A percentile compares a stretch with the other conserved stretches of the same genome.
These are phyloP conservation scores for Formica selysi DNA, from an alignment of 1,140 invertebrate species.

Conservation along the genomic window DNA sequence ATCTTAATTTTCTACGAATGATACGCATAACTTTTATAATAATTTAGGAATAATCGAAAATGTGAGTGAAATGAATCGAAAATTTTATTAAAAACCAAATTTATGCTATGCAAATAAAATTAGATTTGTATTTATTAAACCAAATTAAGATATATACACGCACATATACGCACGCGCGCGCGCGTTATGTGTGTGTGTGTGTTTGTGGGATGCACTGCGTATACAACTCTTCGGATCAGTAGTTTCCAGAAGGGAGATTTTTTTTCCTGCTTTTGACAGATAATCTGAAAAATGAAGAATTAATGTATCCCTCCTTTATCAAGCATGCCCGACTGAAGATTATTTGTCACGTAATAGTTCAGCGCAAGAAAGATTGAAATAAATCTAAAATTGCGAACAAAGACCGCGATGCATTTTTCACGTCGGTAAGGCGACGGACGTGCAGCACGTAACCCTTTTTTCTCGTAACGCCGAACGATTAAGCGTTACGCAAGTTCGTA, in stretches of 20 bases:
- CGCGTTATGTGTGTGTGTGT: too few species aligned
- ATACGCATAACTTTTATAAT: too few species aligned
- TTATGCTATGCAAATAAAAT: too few species aligned
- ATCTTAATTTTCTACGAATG: too few species aligned
- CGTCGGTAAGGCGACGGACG: background rate
- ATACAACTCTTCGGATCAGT: background rate
- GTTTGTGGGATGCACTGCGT: background rate
- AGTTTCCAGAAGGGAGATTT: conserved; percentile 50
- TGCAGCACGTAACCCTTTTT: conserved; percentile 63
- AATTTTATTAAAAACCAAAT: too few species aligned
- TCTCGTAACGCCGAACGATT: conserved; percentile 61
- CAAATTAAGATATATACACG: too few species aligned
- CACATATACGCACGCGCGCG: too few species aligned
- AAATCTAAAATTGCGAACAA: background rate
- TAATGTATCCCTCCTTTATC: background rate
- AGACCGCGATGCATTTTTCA: conserved; percentile 41
- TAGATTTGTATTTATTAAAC: too few species aligned
- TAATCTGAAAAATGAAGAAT: conserved; percentile 23
- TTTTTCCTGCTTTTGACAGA: background rate
- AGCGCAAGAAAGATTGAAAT: background rate
- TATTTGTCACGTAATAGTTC: conserved; percentile 23
- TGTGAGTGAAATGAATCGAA: too few species aligned
- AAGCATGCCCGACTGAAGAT: background rate
- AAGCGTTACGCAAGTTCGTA: conserved; percentile 70
- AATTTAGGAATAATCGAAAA: too few species aligned